Evolutionary conservation across 2,797 vertebrate species (phyloP).

Genomic region (Enteromius afrohamiltoni): DNA sequence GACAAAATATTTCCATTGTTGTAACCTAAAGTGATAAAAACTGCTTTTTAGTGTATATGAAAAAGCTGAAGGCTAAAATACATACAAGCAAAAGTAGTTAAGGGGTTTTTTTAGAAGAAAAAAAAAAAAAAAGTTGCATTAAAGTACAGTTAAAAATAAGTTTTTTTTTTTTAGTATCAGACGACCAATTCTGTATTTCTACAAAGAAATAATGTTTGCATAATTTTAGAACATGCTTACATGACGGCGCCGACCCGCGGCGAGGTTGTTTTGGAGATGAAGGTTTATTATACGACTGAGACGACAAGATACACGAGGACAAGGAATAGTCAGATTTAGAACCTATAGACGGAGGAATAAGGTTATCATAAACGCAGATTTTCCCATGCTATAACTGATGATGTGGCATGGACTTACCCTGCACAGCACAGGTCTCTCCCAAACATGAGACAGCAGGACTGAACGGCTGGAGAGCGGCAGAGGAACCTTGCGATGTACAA

Average conservation of each 20-base stretch:
- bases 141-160: too few relatives aligned
- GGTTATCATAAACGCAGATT: constrained; percentile 10
- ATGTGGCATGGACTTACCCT: constrained; percentile 1
- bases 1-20: constrained; percentile 76
- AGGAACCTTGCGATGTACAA: constrained; percentile 51
- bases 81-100: not conserved
- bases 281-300: constrained; percentile 56
- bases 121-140: not conserved
- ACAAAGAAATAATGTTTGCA: not conserved
- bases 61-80: not conserved
- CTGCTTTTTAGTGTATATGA: too few relatives aligned
- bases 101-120: not conserved
- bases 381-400: not conserved
- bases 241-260: constrained; percentile 55
- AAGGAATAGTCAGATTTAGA: constrained; percentile 55
- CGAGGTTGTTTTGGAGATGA: constrained; percentile 39
- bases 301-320: constrained; percentile 64
- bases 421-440: not conserved
- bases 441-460: constrained; percentile 7
- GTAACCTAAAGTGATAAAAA: constrained; percentile 72
- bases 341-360: constrained; percentile 60
- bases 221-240: constrained; percentile 25
- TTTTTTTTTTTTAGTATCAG: too few relatives aligned
- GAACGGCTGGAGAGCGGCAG: not conserved
- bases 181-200: not conserved